These are phyloP conservation scores for Epizoanthus rinbou DNA, from an alignment of 92 coral and sea anemone genomes.

Conservation along the genomic window DNA sequence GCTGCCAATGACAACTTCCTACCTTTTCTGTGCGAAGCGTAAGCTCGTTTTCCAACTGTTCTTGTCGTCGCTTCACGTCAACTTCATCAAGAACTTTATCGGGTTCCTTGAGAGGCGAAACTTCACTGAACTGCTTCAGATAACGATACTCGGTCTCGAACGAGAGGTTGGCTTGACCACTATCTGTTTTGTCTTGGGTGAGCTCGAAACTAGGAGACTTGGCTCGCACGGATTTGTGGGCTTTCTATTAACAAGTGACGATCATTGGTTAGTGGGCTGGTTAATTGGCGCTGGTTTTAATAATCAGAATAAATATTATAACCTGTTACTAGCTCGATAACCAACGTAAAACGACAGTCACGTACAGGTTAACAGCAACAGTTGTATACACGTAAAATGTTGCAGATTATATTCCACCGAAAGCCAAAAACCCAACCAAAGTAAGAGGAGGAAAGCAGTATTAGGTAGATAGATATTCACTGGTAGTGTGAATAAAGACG, in stretches of 20 bases:
- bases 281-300: too few species aligned
- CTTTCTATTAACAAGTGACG: not conserved
- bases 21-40: conserved; percentile 11
- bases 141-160: conserved; percentile 1
- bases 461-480: too few species aligned
- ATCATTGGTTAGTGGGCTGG: too few species aligned
- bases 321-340: too few species aligned
- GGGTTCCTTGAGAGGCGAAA: not conserved
- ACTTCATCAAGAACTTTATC: not conserved
- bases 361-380: too few species aligned
- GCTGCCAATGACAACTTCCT: not conserved
- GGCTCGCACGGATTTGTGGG: conserved; percentile 25
- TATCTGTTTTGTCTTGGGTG: not conserved
- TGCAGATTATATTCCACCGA: too few species aligned
- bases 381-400: too few species aligned
- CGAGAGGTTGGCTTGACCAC: not conserved
- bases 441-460: too few species aligned
- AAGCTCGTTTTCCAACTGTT: not conserved
- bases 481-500: too few species aligned
- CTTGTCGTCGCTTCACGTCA: not conserved
- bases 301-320: too few species aligned
- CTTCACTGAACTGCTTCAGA: conserved; percentile 24
- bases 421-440: too few species aligned
- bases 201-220: conserved; percentile 26
- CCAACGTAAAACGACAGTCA: too few species aligned